Evolutionary conservation across 2,797 vertebrate genomes (phyloP).

Genomic region (Sebastes iracundus): DNA sequence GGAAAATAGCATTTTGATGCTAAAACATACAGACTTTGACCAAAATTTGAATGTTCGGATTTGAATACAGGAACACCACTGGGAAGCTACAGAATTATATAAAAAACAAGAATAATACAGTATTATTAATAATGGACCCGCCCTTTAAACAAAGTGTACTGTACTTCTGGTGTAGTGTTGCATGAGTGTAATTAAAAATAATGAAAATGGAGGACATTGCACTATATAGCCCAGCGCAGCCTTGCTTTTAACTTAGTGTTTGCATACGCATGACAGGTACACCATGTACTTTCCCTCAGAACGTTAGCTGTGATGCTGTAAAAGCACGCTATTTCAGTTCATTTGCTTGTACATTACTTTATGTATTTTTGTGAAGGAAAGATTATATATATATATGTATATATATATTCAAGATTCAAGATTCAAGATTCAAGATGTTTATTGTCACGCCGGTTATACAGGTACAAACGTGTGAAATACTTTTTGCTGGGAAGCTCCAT

Average conservation of each 20-base stretch:
- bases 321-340: background rate
- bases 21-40: background rate
- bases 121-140: background rate
- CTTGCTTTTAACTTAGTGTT: background rate
- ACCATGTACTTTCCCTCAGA: rapidly evolving
- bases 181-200: background rate
- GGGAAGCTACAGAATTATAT: background rate
- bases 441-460: too few species aligned
- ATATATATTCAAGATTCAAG: too few species aligned
- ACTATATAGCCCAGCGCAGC: background rate
- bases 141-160: background rate
- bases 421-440: too few species aligned
- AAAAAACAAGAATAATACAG: too few species aligned
- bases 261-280: rapidly evolving
- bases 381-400: background rate
- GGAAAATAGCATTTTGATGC: background rate
- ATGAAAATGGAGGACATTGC: background rate
- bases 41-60: background rate
- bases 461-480: too few species aligned
- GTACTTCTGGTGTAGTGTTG: background rate
- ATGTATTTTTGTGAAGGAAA: background rate
- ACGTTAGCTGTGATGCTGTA: too few species aligned
- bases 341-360: background rate
- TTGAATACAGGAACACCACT: background rate
- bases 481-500: too few species aligned